Evolutionary conservation across 2,113 vertebrate species (phyloP), one percentile per base, ranked within the genome.

Genomic region (Sinocyclocheilus grahami): DNA sequence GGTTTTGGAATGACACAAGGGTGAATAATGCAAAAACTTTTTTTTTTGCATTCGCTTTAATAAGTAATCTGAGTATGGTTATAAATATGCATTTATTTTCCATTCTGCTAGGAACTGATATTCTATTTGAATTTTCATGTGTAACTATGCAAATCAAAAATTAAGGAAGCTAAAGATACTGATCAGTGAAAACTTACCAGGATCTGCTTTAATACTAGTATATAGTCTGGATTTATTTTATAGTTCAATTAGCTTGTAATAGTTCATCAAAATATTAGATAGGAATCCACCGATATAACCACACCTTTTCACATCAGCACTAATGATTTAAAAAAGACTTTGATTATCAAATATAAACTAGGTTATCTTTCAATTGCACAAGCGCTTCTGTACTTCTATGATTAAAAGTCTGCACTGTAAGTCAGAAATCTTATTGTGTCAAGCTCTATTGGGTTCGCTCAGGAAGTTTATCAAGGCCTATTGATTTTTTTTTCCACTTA

Each of bases 401-500:
- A 30, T 82, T 74, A 22, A 82, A 33, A 53, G 22, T 18, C 60
- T 37, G 48, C 14, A 62, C 22, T 53, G 27, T 69, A 63, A 55
- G 69, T 58, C 24, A 10, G 37, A 75, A 37, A 20, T 78, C 58
- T 46, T 48, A 74, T 60, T 8, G 22, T 51, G 80, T 85, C 27
- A 65, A 65, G 51, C 33, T 27, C n/a, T 82, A 76, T 48, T 53
- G 58, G 60, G 67, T 79, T 85, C 77, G 22, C 55, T 72, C 67
- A 71, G 33, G 39, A 55, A 77, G 67, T 85, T 81, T 27, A 82
- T 51, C 46, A 74, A 85, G 63, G 83, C 69, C 72, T 48, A 77
- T 82, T 77, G 71, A 86, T 74, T 89, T 83, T 37, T 81, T 77
- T 69, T 5, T 62, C 51, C 88, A 77, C 27, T 72, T 76, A 69